Evolutionary conservation across 2,888 invertebrate genomes (phyloP).

Genomic region (Leptinotarsa haldemani): DNA sequence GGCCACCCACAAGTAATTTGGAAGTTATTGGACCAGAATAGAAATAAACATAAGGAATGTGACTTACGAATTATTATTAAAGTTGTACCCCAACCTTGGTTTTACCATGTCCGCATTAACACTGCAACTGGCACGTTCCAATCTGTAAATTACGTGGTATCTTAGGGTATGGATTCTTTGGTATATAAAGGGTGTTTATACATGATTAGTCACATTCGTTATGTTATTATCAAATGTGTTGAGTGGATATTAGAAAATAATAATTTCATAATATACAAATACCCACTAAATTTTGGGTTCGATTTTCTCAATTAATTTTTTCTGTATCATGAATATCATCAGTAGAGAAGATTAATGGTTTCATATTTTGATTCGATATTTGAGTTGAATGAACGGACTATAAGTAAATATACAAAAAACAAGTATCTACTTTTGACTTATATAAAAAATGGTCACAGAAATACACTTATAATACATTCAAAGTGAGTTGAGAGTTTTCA

Average conservation of each 20-base stretch:
- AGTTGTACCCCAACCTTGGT: constrained; percentile 19
- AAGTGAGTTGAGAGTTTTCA: too few relatives aligned
- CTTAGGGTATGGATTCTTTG: constrained; percentile 16
- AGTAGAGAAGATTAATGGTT: too few relatives aligned
- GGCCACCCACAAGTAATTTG: too few relatives aligned
- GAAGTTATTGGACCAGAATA: neutral
- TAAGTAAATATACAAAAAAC: too few relatives aligned
- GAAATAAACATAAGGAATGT: constrained; percentile 12
- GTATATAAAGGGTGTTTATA: neutral
- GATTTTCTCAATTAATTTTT: neutral
- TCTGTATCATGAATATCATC: too few relatives aligned
- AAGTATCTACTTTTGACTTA: too few relatives aligned
- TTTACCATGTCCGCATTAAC: constrained; percentile 15
- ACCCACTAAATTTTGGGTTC: too few relatives aligned
- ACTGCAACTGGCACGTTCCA: constrained; percentile 13
- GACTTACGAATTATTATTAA: constrained; percentile 18
- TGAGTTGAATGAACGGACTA: too few relatives aligned
- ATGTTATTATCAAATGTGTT: neutral
- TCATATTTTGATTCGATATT: too few relatives aligned
- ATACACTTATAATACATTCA: too few relatives aligned
- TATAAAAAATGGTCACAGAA: too few relatives aligned
- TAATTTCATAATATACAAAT: neutral
- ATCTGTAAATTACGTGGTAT: constrained; percentile 19
- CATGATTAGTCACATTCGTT: constrained; percentile 2
- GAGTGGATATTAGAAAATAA: neutral